phyloP scores from a whole-genome alignment of 2,797 vertebrate species.

The Emys orbicularis region DNA sequence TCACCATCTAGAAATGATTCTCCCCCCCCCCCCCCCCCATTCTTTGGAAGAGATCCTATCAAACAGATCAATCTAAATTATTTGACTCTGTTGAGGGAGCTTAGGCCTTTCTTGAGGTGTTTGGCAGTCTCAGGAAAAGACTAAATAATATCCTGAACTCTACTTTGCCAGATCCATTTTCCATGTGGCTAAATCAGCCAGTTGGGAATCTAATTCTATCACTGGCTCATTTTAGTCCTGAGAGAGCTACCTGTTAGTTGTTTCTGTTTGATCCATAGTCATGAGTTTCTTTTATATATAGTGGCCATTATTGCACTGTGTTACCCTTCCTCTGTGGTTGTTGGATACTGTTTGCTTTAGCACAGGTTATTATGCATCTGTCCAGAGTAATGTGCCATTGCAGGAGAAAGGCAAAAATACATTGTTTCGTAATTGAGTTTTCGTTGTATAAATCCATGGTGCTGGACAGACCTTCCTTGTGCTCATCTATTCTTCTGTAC shows the following conservation, averaged over 20 bases:
- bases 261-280: background rate
- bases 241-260: background rate
- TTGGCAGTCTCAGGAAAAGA: background rate
- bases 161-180: background rate
- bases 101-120: background rate
- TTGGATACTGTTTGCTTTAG: background rate
- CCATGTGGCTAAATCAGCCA: background rate
- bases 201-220: background rate
- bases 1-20: background rate
- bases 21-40: background rate
- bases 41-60: background rate
- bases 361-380: accelerated
- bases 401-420: accelerated
- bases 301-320: background rate
- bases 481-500: background rate
- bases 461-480: background rate
- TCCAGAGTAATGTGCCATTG: background rate
- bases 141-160: background rate
- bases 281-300: background rate
- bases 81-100: background rate
- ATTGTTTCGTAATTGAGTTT: background rate
- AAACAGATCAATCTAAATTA: background rate
- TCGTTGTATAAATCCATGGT: background rate
- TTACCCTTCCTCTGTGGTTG: background rate
- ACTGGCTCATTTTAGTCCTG: background rate